phyloP scores from a whole-genome alignment of 2,888 invertebrate genomes.

The Hydrotaea cyrtoneurina region DNA sequence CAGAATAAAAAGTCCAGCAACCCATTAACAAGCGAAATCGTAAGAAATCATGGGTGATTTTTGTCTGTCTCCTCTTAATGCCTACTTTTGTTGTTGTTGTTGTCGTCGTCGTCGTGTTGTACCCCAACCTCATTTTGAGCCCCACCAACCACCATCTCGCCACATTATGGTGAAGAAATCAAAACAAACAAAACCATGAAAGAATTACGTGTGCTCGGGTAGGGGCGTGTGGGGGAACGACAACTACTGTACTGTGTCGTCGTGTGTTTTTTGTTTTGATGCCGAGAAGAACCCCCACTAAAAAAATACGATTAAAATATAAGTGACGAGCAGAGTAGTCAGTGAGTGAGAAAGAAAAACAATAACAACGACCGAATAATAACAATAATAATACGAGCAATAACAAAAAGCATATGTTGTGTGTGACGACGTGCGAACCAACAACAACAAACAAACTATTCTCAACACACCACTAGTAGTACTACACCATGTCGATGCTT shows the following conservation, averaged over 20 bases:
- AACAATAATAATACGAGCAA: slow-evolving; percentile 13
- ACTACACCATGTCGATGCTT: background rate
- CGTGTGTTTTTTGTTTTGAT: background rate
- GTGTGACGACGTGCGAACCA: slow-evolving; percentile 1
- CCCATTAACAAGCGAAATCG: background rate
- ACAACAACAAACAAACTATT: slow-evolving; percentile 12
- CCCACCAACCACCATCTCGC: background rate
- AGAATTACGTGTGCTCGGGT: no score
- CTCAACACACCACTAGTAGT: background rate
- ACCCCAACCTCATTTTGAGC: slow-evolving; percentile 42
- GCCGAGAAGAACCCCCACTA: background rate
- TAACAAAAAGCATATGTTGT: slow-evolving; percentile 17
- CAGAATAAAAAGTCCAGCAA: background rate
- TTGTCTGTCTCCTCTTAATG: background rate
- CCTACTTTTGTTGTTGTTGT: background rate
- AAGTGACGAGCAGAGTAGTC: background rate
- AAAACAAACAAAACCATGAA: slow-evolving; percentile 69
- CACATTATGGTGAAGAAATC: slow-evolving; percentile 66
- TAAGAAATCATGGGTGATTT: background rate
- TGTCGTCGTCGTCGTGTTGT: slow-evolving; percentile 11
- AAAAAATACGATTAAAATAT: slow-evolving; percentile 18
- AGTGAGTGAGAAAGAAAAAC: background rate
- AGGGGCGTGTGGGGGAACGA: background rate
- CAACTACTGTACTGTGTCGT: background rate
- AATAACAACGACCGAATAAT: background rate